Percentiles rank a stretch among this genome's conserved stretches.
Conservation (phyloP, 2,113 vertebrate species). For the Gavialis gangeticus region DNA sequence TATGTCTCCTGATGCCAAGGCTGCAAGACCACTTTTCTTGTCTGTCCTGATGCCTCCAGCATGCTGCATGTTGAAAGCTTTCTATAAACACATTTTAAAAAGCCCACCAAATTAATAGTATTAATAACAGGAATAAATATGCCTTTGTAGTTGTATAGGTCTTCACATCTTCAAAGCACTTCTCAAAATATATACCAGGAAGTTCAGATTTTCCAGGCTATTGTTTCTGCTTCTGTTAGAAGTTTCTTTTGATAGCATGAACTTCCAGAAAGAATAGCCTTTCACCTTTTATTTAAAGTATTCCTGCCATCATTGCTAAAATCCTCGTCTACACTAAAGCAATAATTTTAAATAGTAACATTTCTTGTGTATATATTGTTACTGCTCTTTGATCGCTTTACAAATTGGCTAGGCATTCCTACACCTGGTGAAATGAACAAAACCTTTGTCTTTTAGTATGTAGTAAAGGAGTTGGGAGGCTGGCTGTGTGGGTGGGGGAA, state of each 20-base stretch:
- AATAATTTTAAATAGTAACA: neutral
- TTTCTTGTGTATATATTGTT: neutral
- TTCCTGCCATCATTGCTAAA: neutral
- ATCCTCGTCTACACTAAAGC: neutral
- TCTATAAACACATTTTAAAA: neutral
- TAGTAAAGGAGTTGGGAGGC: neutral
- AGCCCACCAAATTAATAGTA: neutral
- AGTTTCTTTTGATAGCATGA: slow-evolving; percentile 67
- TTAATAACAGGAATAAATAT: slow-evolving; percentile 14
- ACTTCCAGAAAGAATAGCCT: slow-evolving; percentile 56
- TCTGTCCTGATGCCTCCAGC: neutral
- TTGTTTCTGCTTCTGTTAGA: slow-evolving; percentile 66
- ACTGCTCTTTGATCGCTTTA: neutral
- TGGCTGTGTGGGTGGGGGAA: neutral
- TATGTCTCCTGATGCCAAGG: slow-evolving; percentile 35
- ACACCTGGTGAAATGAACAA: neutral
- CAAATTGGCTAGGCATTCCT: neutral
- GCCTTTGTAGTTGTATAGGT: neutral
- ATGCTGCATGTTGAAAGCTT: neutral
- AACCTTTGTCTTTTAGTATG: neutral
- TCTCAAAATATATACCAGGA: slow-evolving; percentile 63
- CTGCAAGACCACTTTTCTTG: neutral
- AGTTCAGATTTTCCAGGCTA: slow-evolving; percentile 70
- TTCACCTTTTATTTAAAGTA: slow-evolving; percentile 21
- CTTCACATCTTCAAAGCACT: slow-evolving; percentile 67